Base-by-base conservation (phyloP, 37 sponge, comb jelly and placozoan species). In the Halisarca cf. caerulea region DNA sequence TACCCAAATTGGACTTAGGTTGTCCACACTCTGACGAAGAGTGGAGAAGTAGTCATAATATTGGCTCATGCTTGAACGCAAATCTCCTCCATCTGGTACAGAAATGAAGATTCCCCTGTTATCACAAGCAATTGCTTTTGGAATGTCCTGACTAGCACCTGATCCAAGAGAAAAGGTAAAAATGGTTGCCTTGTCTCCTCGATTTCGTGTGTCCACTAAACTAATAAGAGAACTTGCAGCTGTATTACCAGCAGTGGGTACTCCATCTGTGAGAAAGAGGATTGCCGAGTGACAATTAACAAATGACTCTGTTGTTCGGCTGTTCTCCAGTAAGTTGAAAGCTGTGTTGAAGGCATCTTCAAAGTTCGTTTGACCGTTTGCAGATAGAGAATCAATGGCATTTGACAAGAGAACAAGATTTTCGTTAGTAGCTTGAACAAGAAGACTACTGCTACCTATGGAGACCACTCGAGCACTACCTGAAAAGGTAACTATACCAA, bases 41-140 rank as follows among this genome's bases (percentile, higher is more conserved):
- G 62, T 14, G 58, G 81, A 30, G 24, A 81, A 74, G 78, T 51
- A 84, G 34, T 77, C 25, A 6, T 84, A 80, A 58, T 84, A 84
- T 14, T 75, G 57, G 8, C 62, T 82, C 83, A 82, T 17, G 7
- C 1, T 14, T 17, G 25, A 32, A 44, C 45, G 77, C 2, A 74
- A 17, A 5, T 40, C 5, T 42, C 77, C 45, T 1, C 41, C 25
- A 15, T 41, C 45, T 8, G 42, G 8, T 39, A 74, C 42, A 40
- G 24, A 8, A 15, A 8, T 8, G 36, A 74, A 74, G 25, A 74
- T 74, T 17, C 77, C 77, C 18, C 41, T 41, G 42, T 74, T 74
- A 3, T 2, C 77, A 41, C 77, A 74, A 40, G 77, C 77, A 41
- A 74, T 74, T 7, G 44, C 77, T 37, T 74, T 74, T 3, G 77